Evolutionary conservation across 2,888 invertebrate species (phyloP).

Genomic region (Tiliacea aurago): DNA sequence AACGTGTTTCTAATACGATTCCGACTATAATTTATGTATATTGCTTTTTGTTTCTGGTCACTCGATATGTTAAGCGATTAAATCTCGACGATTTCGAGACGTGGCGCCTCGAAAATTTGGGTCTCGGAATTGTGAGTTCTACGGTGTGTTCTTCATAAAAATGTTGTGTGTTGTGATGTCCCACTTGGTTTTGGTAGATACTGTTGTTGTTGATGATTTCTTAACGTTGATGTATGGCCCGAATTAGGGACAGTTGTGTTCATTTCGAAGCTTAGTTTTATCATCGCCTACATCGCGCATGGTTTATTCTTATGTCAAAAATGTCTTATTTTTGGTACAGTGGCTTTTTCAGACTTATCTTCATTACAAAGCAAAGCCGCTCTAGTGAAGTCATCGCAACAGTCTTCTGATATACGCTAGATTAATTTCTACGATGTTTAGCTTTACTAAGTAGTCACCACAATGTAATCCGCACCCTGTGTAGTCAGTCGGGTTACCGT

Average conservation of each 20-base stretch:
- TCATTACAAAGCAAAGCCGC: background rate
- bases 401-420: background rate
- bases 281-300: background rate
- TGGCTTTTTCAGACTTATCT: background rate
- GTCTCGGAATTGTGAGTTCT: constrained; percentile 60
- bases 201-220: background rate
- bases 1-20: constrained; percentile 82
- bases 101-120: constrained; percentile 66
- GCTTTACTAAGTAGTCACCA: background rate
- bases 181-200: constrained; percentile 19
- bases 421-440: constrained; percentile 13
- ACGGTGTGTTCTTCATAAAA: constrained; percentile 42
- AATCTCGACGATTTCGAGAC: constrained; percentile 68
- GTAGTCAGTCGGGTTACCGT: background rate
- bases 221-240: background rate
- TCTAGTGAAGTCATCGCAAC: background rate
- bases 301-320: background rate
- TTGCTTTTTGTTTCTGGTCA: constrained; percentile 78
- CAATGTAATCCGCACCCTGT: constrained; percentile 2
- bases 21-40: constrained; percentile 79
- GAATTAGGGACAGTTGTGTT: background rate
- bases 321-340: background rate
- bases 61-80: constrained; percentile 71
- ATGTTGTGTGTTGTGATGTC: constrained; percentile 10
- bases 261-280: background rate